Conservation (phyloP, 2,888 invertebrate genomes). For the Caenorhabditis doughertyi region DNA sequence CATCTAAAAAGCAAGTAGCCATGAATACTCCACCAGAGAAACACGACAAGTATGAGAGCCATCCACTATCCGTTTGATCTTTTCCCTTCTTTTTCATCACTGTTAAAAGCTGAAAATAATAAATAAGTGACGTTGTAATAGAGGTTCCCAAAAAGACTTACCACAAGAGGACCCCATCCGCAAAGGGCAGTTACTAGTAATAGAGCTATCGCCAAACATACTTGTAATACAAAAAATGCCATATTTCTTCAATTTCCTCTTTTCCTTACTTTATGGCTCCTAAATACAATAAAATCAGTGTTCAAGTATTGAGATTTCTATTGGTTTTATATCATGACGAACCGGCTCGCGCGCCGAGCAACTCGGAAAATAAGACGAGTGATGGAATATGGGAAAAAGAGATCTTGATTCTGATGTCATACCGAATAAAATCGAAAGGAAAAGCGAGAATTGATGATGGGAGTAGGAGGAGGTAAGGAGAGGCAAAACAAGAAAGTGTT, state of each 20-base stretch:
- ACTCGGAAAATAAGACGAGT: not conserved
- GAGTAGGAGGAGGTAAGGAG: not conserved
- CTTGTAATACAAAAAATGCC: not conserved
- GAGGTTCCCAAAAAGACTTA: not conserved
- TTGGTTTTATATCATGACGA: conserved; percentile 54
- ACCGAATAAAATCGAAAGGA: conserved; percentile 4
- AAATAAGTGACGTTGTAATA: not conserved
- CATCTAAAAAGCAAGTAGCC: conserved; percentile 81
- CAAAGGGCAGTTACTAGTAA: not conserved
- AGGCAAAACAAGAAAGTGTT: conserved; percentile 21
- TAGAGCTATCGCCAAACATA: not conserved
- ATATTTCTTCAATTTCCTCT: not conserved
- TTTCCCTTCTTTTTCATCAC: conserved; percentile 63
- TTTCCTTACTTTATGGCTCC: too few relatives aligned
- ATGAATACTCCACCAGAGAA: conserved; percentile 83
- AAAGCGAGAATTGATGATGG: conserved; percentile 1
- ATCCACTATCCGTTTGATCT: conserved; percentile 63
- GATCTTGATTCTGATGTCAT: conserved; percentile 62
- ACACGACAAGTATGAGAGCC: conserved; percentile 79
- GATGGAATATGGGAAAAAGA: not conserved
- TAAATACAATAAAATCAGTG: not conserved
- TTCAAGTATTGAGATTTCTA: conserved; percentile 34
- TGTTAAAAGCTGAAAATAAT: conserved; percentile 44
- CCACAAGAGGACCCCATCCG: conserved; percentile 6
- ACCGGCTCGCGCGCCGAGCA: conserved; percentile 38